These are phyloP conservation scores for Seladonia tumulorum DNA, from an alignment of 2,888 invertebrate species.

Conservation along the genomic window DNA sequence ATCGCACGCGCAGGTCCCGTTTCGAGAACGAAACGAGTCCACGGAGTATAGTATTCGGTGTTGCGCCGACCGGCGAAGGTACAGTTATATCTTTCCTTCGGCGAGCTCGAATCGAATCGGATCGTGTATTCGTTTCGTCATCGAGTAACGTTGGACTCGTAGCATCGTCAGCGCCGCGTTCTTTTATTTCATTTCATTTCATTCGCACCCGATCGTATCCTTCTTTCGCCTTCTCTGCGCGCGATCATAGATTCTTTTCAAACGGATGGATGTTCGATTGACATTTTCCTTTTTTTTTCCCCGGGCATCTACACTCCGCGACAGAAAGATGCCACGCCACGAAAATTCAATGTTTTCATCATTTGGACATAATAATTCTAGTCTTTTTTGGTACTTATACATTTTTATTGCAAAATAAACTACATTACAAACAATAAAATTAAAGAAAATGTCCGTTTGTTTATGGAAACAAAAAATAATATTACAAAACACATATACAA, in stretches of 20 bases:
- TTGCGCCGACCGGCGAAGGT: background rate
- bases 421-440: too few relatives aligned
- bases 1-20: constrained; percentile 13
- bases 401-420: too few relatives aligned
- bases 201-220: background rate
- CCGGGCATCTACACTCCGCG: too few relatives aligned
- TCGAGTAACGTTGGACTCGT: background rate
- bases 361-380: too few relatives aligned
- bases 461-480: too few relatives aligned
- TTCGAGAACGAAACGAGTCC: background rate
- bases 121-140: background rate
- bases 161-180: background rate
- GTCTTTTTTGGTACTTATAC: too few relatives aligned
- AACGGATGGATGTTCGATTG: too few relatives aligned
- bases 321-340: too few relatives aligned
- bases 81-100: background rate
- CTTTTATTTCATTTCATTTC: too few relatives aligned
- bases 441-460: too few relatives aligned
- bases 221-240: background rate
- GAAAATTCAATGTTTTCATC: too few relatives aligned
- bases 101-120: background rate
- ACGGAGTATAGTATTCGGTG: background rate
- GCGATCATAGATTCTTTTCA: background rate
- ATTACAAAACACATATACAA: too few relatives aligned
- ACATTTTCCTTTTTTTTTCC: background rate